Evolutionary conservation across 2,797 vertebrate species (phyloP).

Genomic region (Syngnathus acus): DNA sequence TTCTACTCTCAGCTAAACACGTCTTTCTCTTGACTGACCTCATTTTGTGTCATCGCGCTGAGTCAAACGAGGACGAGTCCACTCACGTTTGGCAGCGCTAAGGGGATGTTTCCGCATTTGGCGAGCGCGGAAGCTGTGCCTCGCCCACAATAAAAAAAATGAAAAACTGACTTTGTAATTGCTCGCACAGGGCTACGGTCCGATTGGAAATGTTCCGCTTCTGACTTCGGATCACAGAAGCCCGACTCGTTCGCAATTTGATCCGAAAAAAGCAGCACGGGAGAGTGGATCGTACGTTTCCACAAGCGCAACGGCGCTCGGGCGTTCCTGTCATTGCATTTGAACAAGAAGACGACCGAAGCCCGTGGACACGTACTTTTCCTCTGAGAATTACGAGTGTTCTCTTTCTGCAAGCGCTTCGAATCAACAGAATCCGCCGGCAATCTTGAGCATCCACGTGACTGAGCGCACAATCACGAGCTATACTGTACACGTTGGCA

Average conservation of each 20-base stretch:
- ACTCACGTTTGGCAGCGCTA: slow-evolving; percentile 41
- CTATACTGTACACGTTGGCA: slow-evolving; percentile 40
- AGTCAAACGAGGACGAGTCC: slow-evolving; percentile 57
- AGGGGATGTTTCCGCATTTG: slow-evolving; percentile 26
- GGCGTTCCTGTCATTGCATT: background rate
- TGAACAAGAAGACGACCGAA: background rate
- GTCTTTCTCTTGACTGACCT: slow-evolving; percentile 56
- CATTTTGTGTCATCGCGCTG: slow-evolving; percentile 50
- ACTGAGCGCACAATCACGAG: slow-evolving; percentile 10
- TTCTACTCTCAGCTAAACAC: slow-evolving; percentile 22
- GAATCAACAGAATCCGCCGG: background rate
- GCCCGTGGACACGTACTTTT: background rate
- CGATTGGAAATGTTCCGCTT: too few species aligned
- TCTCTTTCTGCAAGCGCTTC: background rate
- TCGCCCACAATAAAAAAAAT: slow-evolving; percentile 7
- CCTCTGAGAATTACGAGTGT: background rate
- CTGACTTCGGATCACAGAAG: slow-evolving; percentile 6
- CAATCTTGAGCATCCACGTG: slow-evolving; percentile 2
- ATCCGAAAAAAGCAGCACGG: background rate
- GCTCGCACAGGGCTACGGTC: background rate
- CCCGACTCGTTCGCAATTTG: slow-evolving; percentile 22
- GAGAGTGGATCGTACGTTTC: background rate
- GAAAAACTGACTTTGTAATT: background rate
- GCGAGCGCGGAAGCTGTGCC: slow-evolving; percentile 43
- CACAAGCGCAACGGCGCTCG: background rate